phyloP scores from a whole-genome alignment of 2,113 vertebrate species.

The Pluvianellus socialis region DNA sequence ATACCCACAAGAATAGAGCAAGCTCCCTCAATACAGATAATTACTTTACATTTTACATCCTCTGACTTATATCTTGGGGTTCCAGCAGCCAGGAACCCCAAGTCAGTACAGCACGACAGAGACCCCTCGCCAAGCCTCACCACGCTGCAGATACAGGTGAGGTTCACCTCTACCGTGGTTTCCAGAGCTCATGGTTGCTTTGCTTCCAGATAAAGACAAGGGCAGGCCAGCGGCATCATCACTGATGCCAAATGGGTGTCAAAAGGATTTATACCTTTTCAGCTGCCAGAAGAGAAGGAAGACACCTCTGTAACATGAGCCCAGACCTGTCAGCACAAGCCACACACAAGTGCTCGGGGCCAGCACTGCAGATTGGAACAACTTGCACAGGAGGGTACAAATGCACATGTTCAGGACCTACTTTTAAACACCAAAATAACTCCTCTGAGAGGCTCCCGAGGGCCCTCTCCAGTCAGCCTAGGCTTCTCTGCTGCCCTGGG shows the following conservation, averaged over 20 bases:
- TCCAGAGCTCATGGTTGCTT: background rate
- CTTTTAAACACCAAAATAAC: background rate
- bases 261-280: background rate
- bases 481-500: background rate
- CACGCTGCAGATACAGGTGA: background rate
- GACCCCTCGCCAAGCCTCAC: fast-evolving
- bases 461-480: background rate
- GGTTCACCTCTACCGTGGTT: no score
- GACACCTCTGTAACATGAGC: background rate
- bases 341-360: fast-evolving
- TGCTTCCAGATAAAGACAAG: background rate
- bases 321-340: background rate
- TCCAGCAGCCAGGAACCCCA: background rate
- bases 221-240: fast-evolving
- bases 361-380: background rate
- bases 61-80: no score
- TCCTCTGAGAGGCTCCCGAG: background rate
- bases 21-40: background rate
- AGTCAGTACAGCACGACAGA: background rate
- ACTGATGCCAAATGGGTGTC: background rate
- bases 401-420: fast-evolving
- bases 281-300: background rate
- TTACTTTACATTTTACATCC: background rate
- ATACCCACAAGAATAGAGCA: no score
- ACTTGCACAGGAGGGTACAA: fast-evolving